Percentiles rank a stretch among this genome's conserved stretches.
Evolutionary conservation across 2,888 invertebrate species (phyloP).

Genomic region (Drosophila flavopinicola): DNA sequence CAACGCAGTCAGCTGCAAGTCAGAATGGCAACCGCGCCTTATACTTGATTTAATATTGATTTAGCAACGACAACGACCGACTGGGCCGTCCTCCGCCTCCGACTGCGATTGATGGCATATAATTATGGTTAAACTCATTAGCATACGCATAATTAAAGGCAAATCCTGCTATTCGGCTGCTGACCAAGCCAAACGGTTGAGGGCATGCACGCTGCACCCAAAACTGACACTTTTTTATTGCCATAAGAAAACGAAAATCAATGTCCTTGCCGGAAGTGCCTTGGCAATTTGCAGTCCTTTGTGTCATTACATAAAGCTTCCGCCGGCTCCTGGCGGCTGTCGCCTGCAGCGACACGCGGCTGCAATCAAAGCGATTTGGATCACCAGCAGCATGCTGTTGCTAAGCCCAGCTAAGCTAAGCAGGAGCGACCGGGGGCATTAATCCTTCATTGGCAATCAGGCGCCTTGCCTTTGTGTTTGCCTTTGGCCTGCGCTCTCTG

Average conservation of each 20-base stretch:
- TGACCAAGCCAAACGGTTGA: constrained; percentile 12
- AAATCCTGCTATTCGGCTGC: constrained; percentile 30
- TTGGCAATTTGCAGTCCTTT: constrained; percentile 82
- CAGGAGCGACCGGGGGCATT: constrained; percentile 47
- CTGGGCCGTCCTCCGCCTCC: background rate
- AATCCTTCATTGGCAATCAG: constrained; percentile 80
- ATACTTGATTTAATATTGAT: constrained; percentile 65
- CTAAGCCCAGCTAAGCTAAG: too few species aligned
- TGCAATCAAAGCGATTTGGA: constrained; percentile 67
- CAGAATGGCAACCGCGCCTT: constrained; percentile 34
- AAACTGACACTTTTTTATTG: constrained; percentile 21
- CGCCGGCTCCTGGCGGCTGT: constrained; percentile 53
- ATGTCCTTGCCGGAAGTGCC: constrained; percentile 75
- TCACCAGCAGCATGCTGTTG: constrained; percentile 44
- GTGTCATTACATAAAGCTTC: constrained; percentile 82
- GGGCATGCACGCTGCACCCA: constrained; percentile 8
- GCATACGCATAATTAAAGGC: constrained; percentile 51
- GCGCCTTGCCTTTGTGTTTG: constrained; percentile 27
- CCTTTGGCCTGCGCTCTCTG: constrained; percentile 5
- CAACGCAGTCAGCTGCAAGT: constrained; percentile 4
- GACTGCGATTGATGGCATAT: constrained; percentile 39
- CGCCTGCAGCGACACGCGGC: constrained; percentile 68
- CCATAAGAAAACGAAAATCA: constrained; percentile 54
- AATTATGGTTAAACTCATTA: constrained; percentile 57
- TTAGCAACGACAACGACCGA: constrained; percentile 10